phyloP scores from a whole-genome alignment of 2,888 invertebrate genomes.

The Phytoseiulus persimilis region DNA sequence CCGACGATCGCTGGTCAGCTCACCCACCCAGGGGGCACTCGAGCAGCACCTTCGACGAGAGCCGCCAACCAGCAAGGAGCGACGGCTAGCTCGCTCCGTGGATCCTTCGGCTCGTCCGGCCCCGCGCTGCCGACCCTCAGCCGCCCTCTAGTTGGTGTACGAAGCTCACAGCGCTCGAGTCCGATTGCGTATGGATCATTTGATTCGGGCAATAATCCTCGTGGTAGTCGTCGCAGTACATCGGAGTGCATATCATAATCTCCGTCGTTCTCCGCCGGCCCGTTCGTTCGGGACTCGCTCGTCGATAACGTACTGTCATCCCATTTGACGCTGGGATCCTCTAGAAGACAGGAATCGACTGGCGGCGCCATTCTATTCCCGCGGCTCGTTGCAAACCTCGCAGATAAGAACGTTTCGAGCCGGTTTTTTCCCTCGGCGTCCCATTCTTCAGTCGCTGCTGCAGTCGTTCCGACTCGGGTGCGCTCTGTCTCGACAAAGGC shows the following conservation, averaged over 20 bases:
- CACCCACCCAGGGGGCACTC: no score
- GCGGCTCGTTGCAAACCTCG: neutral
- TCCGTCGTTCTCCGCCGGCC: neutral
- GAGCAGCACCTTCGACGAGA: no score
- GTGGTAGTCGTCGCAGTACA: neutral
- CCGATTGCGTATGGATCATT: neutral
- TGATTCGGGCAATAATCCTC: neutral
- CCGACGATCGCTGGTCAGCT: no score
- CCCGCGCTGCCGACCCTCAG: neutral
- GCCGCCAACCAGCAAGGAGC: no score
- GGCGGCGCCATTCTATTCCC: neutral
- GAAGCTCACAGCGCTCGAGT: neutral
- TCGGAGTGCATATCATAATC: neutral
- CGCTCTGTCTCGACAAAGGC: neutral
- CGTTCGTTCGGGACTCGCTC: neutral
- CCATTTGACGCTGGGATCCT: neutral
- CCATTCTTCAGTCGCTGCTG: slow-evolving; percentile 5
- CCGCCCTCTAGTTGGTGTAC: neutral
- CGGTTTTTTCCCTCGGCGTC: neutral
- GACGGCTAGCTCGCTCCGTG: no score
- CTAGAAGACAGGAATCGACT: neutral
- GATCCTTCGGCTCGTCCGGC: no score
- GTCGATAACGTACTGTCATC: neutral
- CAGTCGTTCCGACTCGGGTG: neutral
- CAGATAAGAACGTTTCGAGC: neutral